A percentile compares a stretch with the other conserved stretches of the same genome.
Conservation (phyloP, 37 sponge, comb jelly and placozoan species). For the Theonella swinhoei region DNA sequence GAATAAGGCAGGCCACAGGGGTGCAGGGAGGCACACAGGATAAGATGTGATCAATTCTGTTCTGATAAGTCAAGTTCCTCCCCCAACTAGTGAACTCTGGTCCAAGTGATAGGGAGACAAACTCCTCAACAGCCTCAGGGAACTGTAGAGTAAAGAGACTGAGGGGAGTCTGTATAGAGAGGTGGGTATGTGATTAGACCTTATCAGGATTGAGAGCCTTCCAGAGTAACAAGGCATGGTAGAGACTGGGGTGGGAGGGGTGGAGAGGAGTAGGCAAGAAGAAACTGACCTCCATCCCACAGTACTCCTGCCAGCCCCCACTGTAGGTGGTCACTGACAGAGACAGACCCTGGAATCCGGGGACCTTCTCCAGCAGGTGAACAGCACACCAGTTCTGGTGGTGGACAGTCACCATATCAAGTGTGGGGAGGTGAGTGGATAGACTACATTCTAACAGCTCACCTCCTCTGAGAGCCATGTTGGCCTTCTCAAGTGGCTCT, state of each 20-base stretch:
- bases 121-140: conserved; percentile 4
- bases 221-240: conserved; percentile 53
- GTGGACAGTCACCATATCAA: too few species aligned
- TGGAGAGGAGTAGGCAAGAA: not conserved
- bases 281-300: not conserved
- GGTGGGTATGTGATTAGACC: too few species aligned
- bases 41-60: not conserved
- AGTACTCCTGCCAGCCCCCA: not conserved
- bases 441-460: not conserved
- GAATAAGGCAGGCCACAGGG: not conserved
- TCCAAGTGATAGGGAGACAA: conserved; percentile 25
- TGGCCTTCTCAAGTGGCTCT: not conserved
- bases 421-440: not conserved
- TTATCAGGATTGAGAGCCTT: conserved; percentile 46
- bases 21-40: not conserved
- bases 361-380: not conserved
- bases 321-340: not conserved
- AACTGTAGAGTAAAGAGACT: conserved; percentile 8
- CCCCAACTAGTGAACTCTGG: not conserved
- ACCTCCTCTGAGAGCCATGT: not conserved
- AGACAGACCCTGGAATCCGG: not conserved
- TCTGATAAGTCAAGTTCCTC: not conserved
- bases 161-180: not conserved
- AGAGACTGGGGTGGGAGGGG: conserved; percentile 1
- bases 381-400: not conserved